phyloP scores from a whole-genome alignment of 2,113 vertebrate species.

The Neotoma lepida region DNA sequence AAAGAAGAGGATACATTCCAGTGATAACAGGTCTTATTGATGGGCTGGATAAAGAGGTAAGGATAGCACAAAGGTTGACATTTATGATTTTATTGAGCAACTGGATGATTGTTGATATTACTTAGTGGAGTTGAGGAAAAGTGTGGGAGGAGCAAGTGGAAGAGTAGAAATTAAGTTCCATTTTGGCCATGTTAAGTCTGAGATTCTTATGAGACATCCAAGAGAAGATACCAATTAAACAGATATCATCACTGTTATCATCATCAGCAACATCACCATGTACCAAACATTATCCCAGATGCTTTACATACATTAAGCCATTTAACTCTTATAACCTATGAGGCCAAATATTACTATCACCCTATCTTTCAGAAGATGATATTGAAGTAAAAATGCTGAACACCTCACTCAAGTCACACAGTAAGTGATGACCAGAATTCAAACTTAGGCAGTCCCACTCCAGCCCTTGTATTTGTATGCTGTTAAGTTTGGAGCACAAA shows the following conservation, averaged over 20 bases:
- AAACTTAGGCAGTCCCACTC: neutral
- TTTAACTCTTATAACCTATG: slow-evolving; percentile 18
- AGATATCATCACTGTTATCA: neutral
- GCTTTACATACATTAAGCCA: neutral
- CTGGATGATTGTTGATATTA: neutral
- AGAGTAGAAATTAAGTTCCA: slow-evolving; percentile 33
- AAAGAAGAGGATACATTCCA: neutral
- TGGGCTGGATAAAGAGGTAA: neutral
- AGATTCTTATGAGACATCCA: neutral
- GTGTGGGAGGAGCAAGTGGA: neutral
- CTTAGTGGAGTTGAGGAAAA: neutral
- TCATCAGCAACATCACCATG: neutral
- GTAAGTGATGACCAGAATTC: slow-evolving; percentile 7
- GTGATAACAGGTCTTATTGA: neutral
- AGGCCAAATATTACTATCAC: neutral
- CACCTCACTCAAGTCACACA: neutral
- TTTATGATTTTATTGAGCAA: neutral
- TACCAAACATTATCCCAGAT: slow-evolving; percentile 13
- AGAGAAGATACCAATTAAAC: neutral
- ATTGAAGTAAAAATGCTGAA: neutral
- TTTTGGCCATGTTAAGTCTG: neutral
- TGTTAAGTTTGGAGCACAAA: slow-evolving; percentile 18
- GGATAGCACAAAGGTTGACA: neutral
- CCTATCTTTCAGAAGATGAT: slow-evolving; percentile 3
- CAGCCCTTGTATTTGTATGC: neutral